These are phyloP conservation scores for Laspeyria flexula DNA, from an alignment of 2,888 invertebrate genomes.

Conservation along the genomic window DNA sequence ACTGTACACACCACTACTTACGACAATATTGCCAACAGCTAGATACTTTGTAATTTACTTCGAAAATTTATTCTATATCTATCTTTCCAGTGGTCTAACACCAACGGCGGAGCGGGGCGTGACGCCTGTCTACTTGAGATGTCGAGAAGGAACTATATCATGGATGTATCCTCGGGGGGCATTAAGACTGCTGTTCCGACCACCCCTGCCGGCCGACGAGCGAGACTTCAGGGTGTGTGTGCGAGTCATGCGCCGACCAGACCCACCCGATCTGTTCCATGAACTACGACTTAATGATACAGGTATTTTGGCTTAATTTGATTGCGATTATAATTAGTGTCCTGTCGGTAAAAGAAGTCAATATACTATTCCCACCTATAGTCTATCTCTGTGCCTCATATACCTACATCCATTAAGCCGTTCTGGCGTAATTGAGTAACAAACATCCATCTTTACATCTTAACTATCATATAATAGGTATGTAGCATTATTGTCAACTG, in stretches of 20 bases:
- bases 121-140: constrained; percentile 91
- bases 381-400: too few species aligned
- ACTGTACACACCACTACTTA: too few species aligned
- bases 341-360: too few species aligned
- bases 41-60: neutral
- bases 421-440: too few species aligned
- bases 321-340: neutral
- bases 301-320: constrained; percentile 50
- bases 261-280: constrained; percentile 86
- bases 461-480: too few species aligned
- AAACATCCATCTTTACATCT: too few species aligned
- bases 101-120: constrained; percentile 87
- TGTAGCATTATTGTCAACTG: too few species aligned
- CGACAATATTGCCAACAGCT: too few species aligned
- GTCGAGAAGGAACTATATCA: constrained; percentile 89
- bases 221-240: constrained; percentile 90
- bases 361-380: too few species aligned
- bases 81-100: constrained; percentile 85
- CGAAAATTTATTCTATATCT: neutral
- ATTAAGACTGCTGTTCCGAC: constrained; percentile 88
- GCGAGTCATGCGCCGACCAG: constrained; percentile 83
- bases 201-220: constrained; percentile 86
- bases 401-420: too few species aligned
- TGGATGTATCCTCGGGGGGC: constrained; percentile 93
- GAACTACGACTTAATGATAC: constrained; percentile 66